These are phyloP conservation scores for Amphipyra tragopoginis DNA, from an alignment of 2,888 invertebrate genomes.

Conservation along the genomic window DNA sequence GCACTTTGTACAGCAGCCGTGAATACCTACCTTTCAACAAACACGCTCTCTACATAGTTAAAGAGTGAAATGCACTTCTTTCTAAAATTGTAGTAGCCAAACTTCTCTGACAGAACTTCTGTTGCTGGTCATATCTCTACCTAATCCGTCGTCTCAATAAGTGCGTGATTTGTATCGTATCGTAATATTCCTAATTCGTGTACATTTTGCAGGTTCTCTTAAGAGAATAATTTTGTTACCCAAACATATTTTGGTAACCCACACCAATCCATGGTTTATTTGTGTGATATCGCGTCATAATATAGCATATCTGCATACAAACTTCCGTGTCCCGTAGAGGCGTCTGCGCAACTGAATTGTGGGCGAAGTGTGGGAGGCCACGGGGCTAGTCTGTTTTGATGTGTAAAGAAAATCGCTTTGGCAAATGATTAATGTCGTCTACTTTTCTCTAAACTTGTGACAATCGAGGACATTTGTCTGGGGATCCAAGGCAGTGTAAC, in stretches of 20 bases:
- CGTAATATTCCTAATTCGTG: background rate
- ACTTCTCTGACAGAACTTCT: too few relatives aligned
- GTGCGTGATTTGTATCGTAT: too few relatives aligned
- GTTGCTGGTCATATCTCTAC: too few relatives aligned
- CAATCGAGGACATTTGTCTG: background rate
- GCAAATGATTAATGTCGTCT: background rate
- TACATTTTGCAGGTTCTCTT: background rate
- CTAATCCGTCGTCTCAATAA: too few relatives aligned
- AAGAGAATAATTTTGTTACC: background rate
- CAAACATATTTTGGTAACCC: background rate
- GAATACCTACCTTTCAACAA: too few relatives aligned
- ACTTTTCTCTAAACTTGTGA: constrained; percentile 4
- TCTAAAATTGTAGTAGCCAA: too few relatives aligned
- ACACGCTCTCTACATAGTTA: too few relatives aligned
- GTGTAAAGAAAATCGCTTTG: constrained; percentile 6
- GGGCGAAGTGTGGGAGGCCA: constrained; percentile 9
- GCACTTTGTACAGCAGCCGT: too few relatives aligned
- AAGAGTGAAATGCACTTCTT: too few relatives aligned
- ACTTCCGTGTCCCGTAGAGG: constrained; percentile 6
- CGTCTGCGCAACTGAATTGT: constrained; percentile 4
- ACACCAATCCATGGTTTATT: constrained; percentile 1
- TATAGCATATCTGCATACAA: background rate
- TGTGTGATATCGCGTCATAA: constrained; percentile 8
- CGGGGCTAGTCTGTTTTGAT: constrained; percentile 6
- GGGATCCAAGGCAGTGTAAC: too few relatives aligned